Conservation (phyloP, 23 tunicate genomes). For the Ciona savignyi region DNA sequence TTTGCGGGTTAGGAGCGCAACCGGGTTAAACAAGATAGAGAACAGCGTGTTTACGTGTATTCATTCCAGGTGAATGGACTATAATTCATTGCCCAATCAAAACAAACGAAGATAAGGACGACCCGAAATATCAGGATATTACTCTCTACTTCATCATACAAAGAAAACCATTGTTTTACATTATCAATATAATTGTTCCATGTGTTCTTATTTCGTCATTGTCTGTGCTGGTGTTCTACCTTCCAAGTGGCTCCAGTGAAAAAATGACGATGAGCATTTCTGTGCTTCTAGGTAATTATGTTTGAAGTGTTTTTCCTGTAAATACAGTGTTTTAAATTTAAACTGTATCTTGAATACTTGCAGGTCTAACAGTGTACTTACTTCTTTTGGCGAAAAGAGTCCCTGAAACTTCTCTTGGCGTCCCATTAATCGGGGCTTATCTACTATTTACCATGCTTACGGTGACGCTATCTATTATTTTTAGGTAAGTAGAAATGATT, state of each 20-base stretch:
- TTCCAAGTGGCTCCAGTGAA: constrained; percentile 70
- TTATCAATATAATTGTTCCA: constrained; percentile 70
- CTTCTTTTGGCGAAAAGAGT: constrained; percentile 69
- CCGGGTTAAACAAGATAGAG: too few relatives aligned
- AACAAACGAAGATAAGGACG: constrained; percentile 35
- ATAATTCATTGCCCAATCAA: constrained; percentile 76
- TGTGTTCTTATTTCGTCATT: constrained; percentile 81
- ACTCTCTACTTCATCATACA: constrained; percentile 60
- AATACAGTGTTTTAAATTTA: not conserved
- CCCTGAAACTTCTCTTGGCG: constrained; percentile 83
- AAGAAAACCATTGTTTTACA: constrained; percentile 72
- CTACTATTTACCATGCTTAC: constrained; percentile 70
- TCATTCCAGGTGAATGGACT: constrained; percentile 88
- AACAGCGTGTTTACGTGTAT: too few relatives aligned
- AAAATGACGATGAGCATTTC: constrained; percentile 85
- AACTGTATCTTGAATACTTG: not conserved
- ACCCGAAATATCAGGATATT: constrained; percentile 46
- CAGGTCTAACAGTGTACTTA: constrained; percentile 75
- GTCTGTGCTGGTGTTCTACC: constrained; percentile 57
- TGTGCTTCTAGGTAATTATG: constrained; percentile 55
- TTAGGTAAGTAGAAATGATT: constrained; percentile 75
- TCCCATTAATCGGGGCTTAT: constrained; percentile 66
- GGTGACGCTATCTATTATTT: constrained; percentile 71
- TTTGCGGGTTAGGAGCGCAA: too few relatives aligned
- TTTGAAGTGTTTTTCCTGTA: not conserved